A percentile compares a stretch with the other conserved stretches of the same genome.
Evolutionary conservation across 2,888 invertebrate genomes (phyloP).

Genomic region (Mythimna lalbum): DNA sequence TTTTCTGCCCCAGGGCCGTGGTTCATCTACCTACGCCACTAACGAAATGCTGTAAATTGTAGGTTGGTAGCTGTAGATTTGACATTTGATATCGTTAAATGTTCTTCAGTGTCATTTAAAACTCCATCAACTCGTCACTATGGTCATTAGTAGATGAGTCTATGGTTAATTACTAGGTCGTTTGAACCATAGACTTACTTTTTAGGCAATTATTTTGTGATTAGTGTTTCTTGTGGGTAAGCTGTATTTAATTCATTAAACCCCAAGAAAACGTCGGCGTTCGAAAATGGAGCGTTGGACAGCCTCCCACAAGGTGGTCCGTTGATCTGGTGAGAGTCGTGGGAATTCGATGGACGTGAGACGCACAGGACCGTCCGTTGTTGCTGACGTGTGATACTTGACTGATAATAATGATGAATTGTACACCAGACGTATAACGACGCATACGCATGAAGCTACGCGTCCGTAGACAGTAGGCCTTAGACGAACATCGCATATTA

Average conservation of each 20-base stretch:
- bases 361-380: too few relatives aligned
- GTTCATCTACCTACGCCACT: too few relatives aligned
- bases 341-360: too few relatives aligned
- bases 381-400: too few relatives aligned
- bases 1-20: too few relatives aligned
- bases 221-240: background rate
- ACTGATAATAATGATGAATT: too few relatives aligned
- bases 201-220: background rate
- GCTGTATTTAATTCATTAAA: too few relatives aligned
- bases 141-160: background rate
- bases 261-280: too few relatives aligned
- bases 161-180: background rate
- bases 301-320: too few relatives aligned
- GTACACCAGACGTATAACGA: too few relatives aligned
- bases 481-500: constrained; percentile 8
- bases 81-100: constrained; percentile 12
- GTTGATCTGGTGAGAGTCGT: too few relatives aligned
- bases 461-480: background rate
- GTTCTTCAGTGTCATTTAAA: constrained; percentile 1
- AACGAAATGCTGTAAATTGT: constrained; percentile 3
- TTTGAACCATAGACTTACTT: background rate
- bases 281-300: too few relatives aligned
- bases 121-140: background rate
- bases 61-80: background rate
- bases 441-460: background rate